Evolutionary conservation across 2,797 vertebrate genomes (phyloP), one percentile per base, ranked within the genome.

Genomic region (Vultur gryphus): DNA sequence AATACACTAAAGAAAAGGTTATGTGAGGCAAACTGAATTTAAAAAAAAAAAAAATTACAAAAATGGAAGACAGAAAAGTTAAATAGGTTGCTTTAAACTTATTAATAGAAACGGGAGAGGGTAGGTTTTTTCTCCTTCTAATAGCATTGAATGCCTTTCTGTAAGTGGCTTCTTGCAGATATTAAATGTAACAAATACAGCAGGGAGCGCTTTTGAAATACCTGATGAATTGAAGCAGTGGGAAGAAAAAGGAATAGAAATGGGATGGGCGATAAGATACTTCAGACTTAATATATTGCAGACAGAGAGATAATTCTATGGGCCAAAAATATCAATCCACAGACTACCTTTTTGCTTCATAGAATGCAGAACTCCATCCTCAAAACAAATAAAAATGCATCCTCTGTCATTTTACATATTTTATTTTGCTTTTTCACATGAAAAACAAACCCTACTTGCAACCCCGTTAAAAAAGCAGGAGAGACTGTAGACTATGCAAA

Each of bases 111-210:
- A 85, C n/a, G 41, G 75, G 54, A 67, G 46, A 88, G 35, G 26
- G 17, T 37, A 33, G 0, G 0, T 4, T 83, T 91, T 61, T 54
- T 28, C 7, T 69, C 21, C 39, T 46, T 28, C 81, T 93, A 86
- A 88, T 52, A 92, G 87, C 62, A 79, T 58, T 17, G 58, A 96
- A 78, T 0, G 3, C 19, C 28, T 92, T 89, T 91, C 69, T 59
- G 20, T 92, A 94, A 93, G 87, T 92, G 65, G 71, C 54, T 90
- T 88, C 85, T 96, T 28, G 7, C 75, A 82, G 90, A 93, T 96
- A 95, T 71, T 93, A 94, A 95, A 91, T 80, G 59, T 83, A 93
- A 94, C 52, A 91, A 95, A 96, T 96, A 89, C 83, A 96, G 77
- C 85, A 84, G 87, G 79, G 89, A 97, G 70, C 77, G 39, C 73